A percentile compares a stretch with the other conserved stretches of the same genome.
phyloP scores from a whole-genome alignment of 2,797 vertebrate species.

The Podargus strigoides region DNA sequence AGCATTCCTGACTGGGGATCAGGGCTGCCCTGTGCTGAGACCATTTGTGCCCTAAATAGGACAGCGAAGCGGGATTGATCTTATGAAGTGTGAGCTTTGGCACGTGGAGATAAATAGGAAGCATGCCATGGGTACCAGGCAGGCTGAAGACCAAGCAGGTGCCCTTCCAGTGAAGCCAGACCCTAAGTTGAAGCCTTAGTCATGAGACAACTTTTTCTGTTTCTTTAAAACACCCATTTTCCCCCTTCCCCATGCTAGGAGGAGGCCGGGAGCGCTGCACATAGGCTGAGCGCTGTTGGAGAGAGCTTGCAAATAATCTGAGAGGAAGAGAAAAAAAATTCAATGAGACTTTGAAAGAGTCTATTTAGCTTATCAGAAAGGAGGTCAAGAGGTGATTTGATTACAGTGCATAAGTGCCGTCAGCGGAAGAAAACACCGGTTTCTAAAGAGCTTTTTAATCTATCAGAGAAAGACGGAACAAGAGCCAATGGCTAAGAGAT shows the following conservation, averaged over 20 bases:
- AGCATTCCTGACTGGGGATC: neutral
- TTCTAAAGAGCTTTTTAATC: constrained; percentile 64
- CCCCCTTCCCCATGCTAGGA: neutral
- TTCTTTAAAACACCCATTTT: neutral
- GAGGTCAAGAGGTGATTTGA: constrained; percentile 65
- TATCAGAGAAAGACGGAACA: neutral
- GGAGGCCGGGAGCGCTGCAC: fast-evolving
- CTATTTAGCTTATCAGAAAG: constrained; percentile 61
- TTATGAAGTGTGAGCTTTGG: neutral
- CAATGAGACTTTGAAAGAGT: constrained; percentile 33
- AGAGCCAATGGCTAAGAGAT: constrained; percentile 30
- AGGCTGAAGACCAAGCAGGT: neutral
- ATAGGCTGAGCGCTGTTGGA: neutral
- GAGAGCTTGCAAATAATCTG: constrained; percentile 29
- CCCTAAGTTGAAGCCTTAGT: neutral
- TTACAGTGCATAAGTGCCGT: constrained; percentile 44
- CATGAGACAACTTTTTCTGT: neutral
- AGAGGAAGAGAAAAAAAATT: constrained; percentile 23
- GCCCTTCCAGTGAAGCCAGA: neutral
- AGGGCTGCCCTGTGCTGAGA: neutral
- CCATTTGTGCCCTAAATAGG: neutral
- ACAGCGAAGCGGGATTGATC: neutral
- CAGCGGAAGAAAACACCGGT: constrained; percentile 47
- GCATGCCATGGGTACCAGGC: neutral
- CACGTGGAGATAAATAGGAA: neutral